Conservation (phyloP, 2,113 vertebrate genomes). For the Tautogolabrus adspersus region DNA sequence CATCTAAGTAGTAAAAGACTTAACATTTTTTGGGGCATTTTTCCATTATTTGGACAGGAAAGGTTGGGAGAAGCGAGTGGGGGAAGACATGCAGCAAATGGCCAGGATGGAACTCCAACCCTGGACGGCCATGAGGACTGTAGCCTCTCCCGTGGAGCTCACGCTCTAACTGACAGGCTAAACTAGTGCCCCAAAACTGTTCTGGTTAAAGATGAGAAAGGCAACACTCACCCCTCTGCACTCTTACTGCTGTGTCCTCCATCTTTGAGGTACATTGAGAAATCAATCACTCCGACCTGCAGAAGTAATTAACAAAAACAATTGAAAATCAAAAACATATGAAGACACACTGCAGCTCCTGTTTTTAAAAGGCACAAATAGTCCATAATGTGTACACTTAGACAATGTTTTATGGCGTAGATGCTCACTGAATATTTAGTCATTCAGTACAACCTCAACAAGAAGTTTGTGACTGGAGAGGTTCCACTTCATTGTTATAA, state of each 20-base stretch:
- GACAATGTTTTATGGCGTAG: too few relatives aligned
- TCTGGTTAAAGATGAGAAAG: neutral
- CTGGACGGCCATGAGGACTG: too few relatives aligned
- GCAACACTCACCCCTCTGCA: conserved; percentile 90
- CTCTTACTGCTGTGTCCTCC: conserved; percentile 94
- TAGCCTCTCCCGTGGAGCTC: too few relatives aligned
- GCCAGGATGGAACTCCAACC: too few relatives aligned
- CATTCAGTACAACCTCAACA: neutral
- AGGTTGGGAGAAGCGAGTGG: too few relatives aligned
- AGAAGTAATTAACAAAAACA: conserved; percentile 13
- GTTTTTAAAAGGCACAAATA: neutral
- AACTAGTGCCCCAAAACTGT: neutral
- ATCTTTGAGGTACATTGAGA: conserved; percentile 99
- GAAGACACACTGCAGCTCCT: too few relatives aligned
- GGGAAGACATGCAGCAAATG: too few relatives aligned
- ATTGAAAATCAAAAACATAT: neutral
- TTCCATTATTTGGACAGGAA: too few relatives aligned
- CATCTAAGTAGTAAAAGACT: too few relatives aligned
- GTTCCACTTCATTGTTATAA: neutral
- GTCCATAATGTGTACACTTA: neutral
- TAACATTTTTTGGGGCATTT: too few relatives aligned
- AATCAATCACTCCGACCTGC: conserved; percentile 98
- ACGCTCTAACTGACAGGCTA: too few relatives aligned
- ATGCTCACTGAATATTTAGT: neutral
- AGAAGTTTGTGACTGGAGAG: neutral